A percentile compares a stretch with the other conserved stretches of the same genome.
phyloP scores from a whole-genome alignment of 2,113 vertebrate genomes.

The Tetrax tetrax region DNA sequence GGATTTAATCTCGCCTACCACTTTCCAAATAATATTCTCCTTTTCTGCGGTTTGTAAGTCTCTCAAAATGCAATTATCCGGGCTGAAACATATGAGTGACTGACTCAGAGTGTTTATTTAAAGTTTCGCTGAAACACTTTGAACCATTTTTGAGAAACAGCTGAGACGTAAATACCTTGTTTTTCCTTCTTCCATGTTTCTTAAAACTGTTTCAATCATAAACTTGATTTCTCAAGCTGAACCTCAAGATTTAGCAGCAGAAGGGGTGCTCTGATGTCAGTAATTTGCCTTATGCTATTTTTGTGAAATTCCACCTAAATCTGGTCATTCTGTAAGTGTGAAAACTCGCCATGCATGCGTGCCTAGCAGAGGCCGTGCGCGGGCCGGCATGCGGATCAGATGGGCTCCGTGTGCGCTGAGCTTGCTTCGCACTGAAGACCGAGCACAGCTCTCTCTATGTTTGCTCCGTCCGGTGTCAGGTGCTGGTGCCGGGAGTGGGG shows the following conservation, averaged over 20 bases:
- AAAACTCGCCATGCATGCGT: neutral
- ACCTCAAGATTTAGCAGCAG: neutral
- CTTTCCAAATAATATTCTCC: neutral
- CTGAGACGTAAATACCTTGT: neutral
- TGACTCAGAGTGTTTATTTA: slow-evolving; percentile 34
- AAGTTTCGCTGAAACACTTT: neutral
- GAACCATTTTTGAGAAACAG: neutral
- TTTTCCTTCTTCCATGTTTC: neutral
- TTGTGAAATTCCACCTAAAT: neutral
- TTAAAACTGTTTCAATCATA: neutral
- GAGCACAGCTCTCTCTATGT: rapidly evolving
- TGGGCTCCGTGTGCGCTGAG: neutral
- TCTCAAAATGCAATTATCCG: slow-evolving; percentile 13
- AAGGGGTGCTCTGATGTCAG: neutral
- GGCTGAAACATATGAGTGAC: neutral
- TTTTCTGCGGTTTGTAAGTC: neutral
- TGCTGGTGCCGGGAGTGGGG: neutral
- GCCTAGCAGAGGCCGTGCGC: rapidly evolving
- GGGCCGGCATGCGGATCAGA: neutral
- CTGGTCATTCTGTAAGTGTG: neutral
- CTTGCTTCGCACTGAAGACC: neutral
- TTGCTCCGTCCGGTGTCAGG: neutral
- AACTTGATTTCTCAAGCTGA: neutral
- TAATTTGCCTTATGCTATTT: neutral
- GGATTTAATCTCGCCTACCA: neutral